Evolutionary conservation across 2,797 vertebrate genomes (phyloP).

Genomic region (Melanotaenia maccullochi): DNA sequence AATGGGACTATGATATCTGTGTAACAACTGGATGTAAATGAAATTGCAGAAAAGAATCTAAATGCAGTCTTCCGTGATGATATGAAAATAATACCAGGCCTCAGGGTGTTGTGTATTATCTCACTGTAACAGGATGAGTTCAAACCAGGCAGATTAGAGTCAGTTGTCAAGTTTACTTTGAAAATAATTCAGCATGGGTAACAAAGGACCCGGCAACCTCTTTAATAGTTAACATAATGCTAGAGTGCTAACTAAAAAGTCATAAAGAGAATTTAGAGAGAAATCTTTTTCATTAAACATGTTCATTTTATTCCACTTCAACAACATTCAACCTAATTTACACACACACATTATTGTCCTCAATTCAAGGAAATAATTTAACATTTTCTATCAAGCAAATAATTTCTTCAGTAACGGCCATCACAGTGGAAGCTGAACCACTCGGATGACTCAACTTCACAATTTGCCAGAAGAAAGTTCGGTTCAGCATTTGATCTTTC

Average conservation of each 20-base stretch:
- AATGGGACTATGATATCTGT: neutral
- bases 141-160: constrained; percentile 15
- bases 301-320: neutral
- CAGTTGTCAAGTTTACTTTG: constrained; percentile 19
- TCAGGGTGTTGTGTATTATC: constrained; percentile 22
- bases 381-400: neutral
- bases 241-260: neutral
- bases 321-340: neutral
- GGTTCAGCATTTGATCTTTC: neutral
- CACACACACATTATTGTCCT: neutral
- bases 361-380: neutral
- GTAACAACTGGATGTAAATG: constrained; percentile 1
- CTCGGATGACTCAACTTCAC: neutral
- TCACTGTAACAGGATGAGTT: constrained; percentile 8
- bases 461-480: neutral
- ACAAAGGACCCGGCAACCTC: neutral
- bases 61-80: constrained; percentile 16
- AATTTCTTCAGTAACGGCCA: neutral
- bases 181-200: constrained; percentile 4
- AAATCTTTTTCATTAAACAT: neutral
- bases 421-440: neutral
- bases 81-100: constrained; percentile 28
- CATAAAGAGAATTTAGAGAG: neutral
- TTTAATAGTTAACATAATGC: neutral
- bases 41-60: constrained; percentile 31